A percentile compares a stretch with the other conserved stretches of the same genome.
These are phyloP conservation scores for Rousettus leschenaultii DNA, from an alignment of 2,113 vertebrate genomes.

Conservation along the genomic window DNA sequence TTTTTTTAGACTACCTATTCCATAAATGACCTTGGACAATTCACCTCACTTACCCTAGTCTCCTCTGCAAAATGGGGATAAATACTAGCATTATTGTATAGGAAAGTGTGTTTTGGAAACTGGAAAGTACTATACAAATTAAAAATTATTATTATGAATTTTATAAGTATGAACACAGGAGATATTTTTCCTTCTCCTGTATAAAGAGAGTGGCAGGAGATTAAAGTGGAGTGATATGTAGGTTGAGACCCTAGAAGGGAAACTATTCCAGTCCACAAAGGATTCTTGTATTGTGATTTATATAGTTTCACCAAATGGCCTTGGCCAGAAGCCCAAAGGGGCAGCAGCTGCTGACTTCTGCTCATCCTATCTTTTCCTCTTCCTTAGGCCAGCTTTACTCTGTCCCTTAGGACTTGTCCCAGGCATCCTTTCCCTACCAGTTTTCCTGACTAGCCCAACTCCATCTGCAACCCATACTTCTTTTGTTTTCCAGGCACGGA, in stretches of 20 bases:
- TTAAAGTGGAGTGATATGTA: neutral
- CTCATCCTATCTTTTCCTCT: neutral
- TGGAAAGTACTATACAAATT: neutral
- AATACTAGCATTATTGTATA: neutral
- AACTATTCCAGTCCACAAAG: neutral
- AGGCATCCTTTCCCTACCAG: fast-evolving
- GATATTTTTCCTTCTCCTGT: neutral
- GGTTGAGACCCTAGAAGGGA: neutral
- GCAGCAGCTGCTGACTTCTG: neutral
- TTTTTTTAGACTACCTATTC: neutral
- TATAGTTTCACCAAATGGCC: conserved; percentile 5
- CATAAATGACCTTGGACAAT: neutral
- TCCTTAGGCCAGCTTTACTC: neutral
- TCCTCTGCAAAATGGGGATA: neutral
- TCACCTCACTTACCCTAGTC: neutral
- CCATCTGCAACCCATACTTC: neutral
- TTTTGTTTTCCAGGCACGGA: neutral
- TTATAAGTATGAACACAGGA: neutral
- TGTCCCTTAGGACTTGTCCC: neutral
- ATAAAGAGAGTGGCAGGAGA: neutral
- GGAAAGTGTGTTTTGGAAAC: neutral
- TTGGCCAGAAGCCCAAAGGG: neutral
- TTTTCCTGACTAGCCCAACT: neutral
- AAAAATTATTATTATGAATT: neutral
- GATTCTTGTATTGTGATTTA: neutral